Percentiles rank a stretch among this genome's conserved stretches.
phyloP scores from a whole-genome alignment of 2,888 invertebrate species.

The Tipula unca region DNA sequence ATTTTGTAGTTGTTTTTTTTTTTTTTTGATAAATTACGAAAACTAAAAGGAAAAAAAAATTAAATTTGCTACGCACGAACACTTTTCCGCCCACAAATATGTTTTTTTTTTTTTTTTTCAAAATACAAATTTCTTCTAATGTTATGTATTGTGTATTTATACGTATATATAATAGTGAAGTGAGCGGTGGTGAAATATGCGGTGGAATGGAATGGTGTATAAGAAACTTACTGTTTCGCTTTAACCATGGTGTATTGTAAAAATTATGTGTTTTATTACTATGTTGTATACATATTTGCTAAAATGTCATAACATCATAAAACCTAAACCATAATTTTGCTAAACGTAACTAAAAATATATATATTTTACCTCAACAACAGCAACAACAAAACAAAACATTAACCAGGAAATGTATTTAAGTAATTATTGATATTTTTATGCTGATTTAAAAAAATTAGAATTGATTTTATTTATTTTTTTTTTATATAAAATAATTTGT shows the following conservation, averaged over 20 bases:
- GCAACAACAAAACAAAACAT: background rate
- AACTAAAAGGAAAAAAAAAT: background rate
- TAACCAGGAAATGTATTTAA: slow-evolving; percentile 14
- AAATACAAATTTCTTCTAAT: background rate
- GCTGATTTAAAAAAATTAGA: background rate
- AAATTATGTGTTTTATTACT: background rate
- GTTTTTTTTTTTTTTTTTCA: background rate
- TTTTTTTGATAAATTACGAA: background rate
- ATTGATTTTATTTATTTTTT: background rate
- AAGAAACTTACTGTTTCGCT: background rate
- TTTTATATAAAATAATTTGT: background rate
- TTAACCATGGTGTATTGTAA: background rate
- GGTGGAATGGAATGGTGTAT: background rate
- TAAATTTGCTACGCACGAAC: background rate
- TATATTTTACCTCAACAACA: background rate
- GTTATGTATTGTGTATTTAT: background rate
- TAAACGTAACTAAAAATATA: background rate
- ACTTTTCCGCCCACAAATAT: background rate
- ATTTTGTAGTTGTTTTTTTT: background rate
- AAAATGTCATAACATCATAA: slow-evolving; percentile 8
- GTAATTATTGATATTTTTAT: slow-evolving; percentile 4
- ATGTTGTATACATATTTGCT: background rate
- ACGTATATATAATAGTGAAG: no score
- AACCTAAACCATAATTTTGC: background rate
- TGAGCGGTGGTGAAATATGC: background rate